phyloP scores from a whole-genome alignment of 2,888 invertebrate species.

The Cheiracanthium punctorium region DNA sequence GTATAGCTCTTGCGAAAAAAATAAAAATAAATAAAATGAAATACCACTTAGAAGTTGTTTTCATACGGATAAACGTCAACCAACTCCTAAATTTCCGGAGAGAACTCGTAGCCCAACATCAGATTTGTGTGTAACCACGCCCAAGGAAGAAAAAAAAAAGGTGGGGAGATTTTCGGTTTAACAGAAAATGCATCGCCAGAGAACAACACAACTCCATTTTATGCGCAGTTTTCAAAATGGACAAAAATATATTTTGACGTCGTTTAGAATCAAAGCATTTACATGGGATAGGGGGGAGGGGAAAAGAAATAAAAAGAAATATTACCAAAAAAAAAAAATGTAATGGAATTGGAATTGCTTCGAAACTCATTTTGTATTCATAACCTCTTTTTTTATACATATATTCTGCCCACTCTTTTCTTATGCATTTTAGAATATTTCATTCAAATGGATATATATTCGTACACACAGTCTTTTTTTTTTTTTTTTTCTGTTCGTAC shows the following conservation, averaged over 20 bases:
- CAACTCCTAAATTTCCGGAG: neutral
- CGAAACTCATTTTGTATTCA: constrained; percentile 66
- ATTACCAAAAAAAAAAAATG: constrained; percentile 33
- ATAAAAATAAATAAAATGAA: too few species aligned
- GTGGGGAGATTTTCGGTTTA: neutral
- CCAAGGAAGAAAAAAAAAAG: neutral
- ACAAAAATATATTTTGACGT: constrained; percentile 16
- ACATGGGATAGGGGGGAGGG: neutral
- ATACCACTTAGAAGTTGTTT: too few species aligned
- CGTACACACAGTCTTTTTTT: neutral
- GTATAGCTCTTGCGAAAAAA: too few species aligned
- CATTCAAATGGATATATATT: constrained; percentile 20
- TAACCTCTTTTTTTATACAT: constrained; percentile 45
- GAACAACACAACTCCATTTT: neutral
- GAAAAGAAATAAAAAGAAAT: neutral
- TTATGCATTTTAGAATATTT: constrained; percentile 46
- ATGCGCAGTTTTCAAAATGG: neutral
- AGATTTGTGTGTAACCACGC: neutral
- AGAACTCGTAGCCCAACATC: neutral
- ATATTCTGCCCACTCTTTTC: constrained; percentile 19
- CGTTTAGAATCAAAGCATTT: constrained; percentile 52
- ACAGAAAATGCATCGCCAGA: neutral
- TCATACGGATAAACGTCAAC: neutral
- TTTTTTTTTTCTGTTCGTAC: too few species aligned
- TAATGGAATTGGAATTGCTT: constrained; percentile 62